These are phyloP conservation scores for Hetaerina titia DNA, from an alignment of 2,888 invertebrate genomes.

Conservation along the genomic window DNA sequence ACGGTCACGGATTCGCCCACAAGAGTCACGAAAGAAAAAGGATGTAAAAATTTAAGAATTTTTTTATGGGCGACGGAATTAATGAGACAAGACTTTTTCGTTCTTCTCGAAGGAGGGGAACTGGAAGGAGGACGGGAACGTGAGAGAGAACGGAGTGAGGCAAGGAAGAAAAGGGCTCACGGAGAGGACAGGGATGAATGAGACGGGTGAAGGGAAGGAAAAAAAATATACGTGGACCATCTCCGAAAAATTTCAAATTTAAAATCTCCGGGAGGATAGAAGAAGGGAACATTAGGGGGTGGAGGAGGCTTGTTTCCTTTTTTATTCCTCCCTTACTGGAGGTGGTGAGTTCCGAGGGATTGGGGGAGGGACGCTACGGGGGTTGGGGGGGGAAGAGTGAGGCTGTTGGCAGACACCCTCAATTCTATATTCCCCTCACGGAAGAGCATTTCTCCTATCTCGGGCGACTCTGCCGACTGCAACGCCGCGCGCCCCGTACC, in stretches of 20 bases:
- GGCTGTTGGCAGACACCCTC: background rate
- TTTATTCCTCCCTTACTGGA: background rate
- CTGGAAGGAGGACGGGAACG: background rate
- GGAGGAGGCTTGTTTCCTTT: background rate
- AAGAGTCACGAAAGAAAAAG: background rate
- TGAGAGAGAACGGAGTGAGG: background rate
- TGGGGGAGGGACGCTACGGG: background rate
- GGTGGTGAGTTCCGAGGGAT: background rate
- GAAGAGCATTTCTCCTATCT: conserved; percentile 2
- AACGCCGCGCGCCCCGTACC: conserved; percentile 32
- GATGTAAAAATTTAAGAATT: background rate
- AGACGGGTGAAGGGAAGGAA: background rate
- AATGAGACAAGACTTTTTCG: background rate
- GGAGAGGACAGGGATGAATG: background rate
- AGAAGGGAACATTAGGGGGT: background rate
- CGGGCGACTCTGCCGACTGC: background rate
- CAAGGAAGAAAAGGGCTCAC: background rate
- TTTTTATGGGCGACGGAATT: background rate
- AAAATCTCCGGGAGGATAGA: background rate
- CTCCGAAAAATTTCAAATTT: background rate
- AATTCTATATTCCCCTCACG: conserved; percentile 56
- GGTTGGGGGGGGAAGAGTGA: background rate
- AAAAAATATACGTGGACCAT: background rate
- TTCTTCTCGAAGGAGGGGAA: background rate
- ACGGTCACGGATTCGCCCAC: background rate